These are phyloP conservation scores for Drosophila bunnanda DNA, from an alignment of 2,888 invertebrate genomes.

Conservation along the genomic window DNA sequence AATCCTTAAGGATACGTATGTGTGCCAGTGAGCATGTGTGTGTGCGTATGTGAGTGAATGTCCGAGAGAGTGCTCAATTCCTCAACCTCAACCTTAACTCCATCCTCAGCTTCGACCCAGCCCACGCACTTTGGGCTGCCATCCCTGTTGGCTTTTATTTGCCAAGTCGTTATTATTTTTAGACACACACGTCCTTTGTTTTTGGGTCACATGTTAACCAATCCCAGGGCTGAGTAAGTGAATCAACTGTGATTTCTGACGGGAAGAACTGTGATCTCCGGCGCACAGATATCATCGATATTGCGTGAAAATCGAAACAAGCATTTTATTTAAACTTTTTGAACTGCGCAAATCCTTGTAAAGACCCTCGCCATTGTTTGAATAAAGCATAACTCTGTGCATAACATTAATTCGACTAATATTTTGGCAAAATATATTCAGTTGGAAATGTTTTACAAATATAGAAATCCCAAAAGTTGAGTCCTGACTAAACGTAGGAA, in stretches of 20 bases:
- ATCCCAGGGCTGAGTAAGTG: constrained; percentile 46
- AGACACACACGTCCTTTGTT: constrained; percentile 62
- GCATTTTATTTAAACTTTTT: neutral
- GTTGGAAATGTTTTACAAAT: neutral
- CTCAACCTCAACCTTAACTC: constrained; percentile 31
- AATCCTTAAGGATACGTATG: constrained; percentile 25
- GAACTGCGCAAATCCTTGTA: neutral
- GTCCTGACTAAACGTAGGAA: neutral
- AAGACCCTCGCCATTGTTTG: neutral
- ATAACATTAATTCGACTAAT: neutral
- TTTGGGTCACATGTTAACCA: constrained; percentile 50
- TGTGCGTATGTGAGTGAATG: constrained; percentile 30
- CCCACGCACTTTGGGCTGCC: constrained; percentile 60
- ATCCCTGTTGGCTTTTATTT: constrained; percentile 64
- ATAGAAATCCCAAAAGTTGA: neutral
- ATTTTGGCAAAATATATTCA: neutral
- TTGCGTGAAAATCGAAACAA: neutral
- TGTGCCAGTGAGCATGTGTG: constrained; percentile 6
- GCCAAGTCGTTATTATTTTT: constrained; percentile 77
- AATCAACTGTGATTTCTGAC: constrained; percentile 22
- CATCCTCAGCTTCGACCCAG: constrained; percentile 38
- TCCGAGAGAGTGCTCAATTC: constrained; percentile 41
- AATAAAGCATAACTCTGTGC: neutral
- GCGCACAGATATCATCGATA: neutral
- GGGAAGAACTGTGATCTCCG: constrained; percentile 13